Evolutionary conservation across 2,888 invertebrate genomes (phyloP), one percentile per base, ranked within the genome.

Genomic region (Protophormia terraenovae): DNA sequence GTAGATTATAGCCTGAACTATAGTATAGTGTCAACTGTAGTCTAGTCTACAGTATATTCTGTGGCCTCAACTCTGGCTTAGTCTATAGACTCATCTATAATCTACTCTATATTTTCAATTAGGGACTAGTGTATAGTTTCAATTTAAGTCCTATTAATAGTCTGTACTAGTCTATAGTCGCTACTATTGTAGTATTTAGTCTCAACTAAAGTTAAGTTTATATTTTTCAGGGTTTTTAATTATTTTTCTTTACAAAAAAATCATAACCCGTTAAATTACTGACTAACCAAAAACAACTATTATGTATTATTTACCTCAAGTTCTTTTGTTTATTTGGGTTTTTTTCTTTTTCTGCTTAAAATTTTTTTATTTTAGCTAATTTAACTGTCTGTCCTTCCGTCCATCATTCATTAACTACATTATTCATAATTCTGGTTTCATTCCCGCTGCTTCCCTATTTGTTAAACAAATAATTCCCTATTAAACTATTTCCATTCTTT

Each of bases 291-390:
- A 53, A 14, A n/a, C 35, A 35, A 27, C 38, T 38, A 62, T 38
- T 22, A 16, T 32, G 4, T 29, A 41, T 55, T 60, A 32, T 22
- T 22, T 19, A 64, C 38, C 10, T 41, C n/a, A 79, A 69, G 64
- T 35, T 41, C 3, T 69, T 38, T 64, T 79, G 79, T 72, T 72
- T 79, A 72, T 79, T 79, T 79, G 72, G 71, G 79, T 72, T 72
- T 58, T 72, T 72, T 35, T 53, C 35, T 32, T 22, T 35, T 22
- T 4, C 5, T n/a, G n/a, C n/a, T n/a, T n/a, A n/a, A n/a, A 19
- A 27, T 41, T 22, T 64, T 64, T n/a, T 53, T 38, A 12, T 38
- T 27, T n/a, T 29, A n/a, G 10, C 24, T 75, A 2, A n/a, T 35
- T 47, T 7, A 45, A 8, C 8, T 1, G 38, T 71, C 7, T 38